Evolutionary conservation across 2,113 vertebrate genomes (phyloP).

Genomic region (Seriola aureovittata): DNA sequence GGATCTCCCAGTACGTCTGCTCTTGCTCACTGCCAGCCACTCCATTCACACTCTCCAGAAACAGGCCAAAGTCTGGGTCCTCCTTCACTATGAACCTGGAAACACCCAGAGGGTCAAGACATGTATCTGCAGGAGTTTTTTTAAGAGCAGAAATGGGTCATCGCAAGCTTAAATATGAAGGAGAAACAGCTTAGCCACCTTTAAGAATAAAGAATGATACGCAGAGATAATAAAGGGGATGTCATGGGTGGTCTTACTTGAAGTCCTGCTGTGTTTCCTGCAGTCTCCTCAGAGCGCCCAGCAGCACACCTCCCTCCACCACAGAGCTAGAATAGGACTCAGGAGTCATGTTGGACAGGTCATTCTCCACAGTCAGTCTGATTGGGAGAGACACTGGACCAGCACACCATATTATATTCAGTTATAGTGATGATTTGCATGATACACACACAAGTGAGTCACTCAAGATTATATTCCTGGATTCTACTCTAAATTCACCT

Average conservation of each 20-base stretch:
- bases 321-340: conserved; percentile 57
- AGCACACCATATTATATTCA: conserved; percentile 7
- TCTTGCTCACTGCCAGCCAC: conserved; percentile 62
- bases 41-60: conserved; percentile 81
- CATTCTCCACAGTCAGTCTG: conserved; percentile 69
- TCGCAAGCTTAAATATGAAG: background rate
- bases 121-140: background rate
- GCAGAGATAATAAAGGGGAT: background rate
- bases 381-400: conserved; percentile 48
- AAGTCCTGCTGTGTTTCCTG: conserved; percentile 69
- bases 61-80: conserved; percentile 69
- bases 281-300: conserved; percentile 75
- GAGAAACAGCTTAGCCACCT: background rate
- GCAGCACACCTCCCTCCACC: conserved; percentile 71
- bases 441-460: background rate
- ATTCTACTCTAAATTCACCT: conserved; percentile 38
- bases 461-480: background rate
- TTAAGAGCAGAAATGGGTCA: conserved; percentile 17
- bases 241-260: conserved; percentile 59
- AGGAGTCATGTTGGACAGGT: conserved; percentile 49
- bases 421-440: background rate
- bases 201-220: conserved; percentile 1
- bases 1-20: conserved; percentile 80
- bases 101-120: background rate
- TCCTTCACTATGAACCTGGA: conserved; percentile 74